Conservation (phyloP, 2,888 invertebrate genomes). For the Hartigia nigra region DNA sequence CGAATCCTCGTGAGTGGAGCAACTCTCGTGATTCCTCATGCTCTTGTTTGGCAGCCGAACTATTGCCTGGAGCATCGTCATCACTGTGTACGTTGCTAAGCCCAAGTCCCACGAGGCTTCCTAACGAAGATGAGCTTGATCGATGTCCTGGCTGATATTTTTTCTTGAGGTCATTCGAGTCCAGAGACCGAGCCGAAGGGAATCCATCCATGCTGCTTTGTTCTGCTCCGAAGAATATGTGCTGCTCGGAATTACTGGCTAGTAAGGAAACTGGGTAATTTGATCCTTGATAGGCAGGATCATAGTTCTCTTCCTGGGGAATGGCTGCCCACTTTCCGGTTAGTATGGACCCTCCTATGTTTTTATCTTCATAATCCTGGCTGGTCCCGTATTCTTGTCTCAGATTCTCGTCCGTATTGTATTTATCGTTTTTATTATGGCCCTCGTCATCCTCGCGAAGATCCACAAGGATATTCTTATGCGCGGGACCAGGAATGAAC, state of each 20-base stretch:
- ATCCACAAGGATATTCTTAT: neutral
- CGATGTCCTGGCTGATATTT: neutral
- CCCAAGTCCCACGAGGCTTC: neutral
- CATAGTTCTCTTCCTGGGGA: neutral
- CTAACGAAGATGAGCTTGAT: neutral
- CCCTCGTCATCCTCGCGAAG: neutral
- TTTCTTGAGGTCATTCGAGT: neutral
- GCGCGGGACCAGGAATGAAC: neutral
- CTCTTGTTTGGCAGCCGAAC: neutral
- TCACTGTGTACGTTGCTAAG: neutral
- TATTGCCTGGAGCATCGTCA: neutral
- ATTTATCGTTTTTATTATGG: neutral
- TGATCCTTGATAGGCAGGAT: conserved; percentile 7
- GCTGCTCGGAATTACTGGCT: neutral
- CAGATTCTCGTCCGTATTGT: neutral
- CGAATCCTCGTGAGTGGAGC: neutral
- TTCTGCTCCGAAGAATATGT: neutral
- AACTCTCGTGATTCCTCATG: neutral
- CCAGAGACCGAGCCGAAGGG: neutral
- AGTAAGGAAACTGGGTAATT: neutral
- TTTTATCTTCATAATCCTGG: neutral
- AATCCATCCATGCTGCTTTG: neutral
- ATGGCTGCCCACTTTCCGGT: neutral
- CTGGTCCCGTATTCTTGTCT: neutral
- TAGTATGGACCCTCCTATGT: neutral